Evolutionary conservation across 2,797 vertebrate species (phyloP), one percentile per base, ranked within the genome.

Genomic region (Synaphobranchus kaupii): DNA sequence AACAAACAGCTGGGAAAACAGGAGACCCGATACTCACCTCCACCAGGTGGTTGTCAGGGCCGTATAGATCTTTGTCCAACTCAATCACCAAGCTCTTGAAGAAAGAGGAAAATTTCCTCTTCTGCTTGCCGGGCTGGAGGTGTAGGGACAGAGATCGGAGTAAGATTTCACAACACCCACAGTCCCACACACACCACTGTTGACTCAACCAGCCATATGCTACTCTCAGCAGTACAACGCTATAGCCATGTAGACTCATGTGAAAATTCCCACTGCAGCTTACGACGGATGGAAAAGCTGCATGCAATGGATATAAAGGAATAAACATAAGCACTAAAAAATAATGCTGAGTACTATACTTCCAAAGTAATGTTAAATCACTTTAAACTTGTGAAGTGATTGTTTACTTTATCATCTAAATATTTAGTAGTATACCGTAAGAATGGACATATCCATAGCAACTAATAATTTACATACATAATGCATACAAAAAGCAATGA

Each of bases 11-110:
- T 31, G 83, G 28, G 0, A 20, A 54, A 50, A 20, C 31, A 86
- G 86, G 68, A 44, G 15, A 50, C 22, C 84, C 39, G 44, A 47
- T 63, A 58, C 95, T 95, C 89, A 99, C 98, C 97, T 99, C 98
- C 3, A 99, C 98, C 87, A 99, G 96, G 92, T 99, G 98, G 95
- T 99, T 99, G 96, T 99, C 99, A 0, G 99, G 99, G 63, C 99
- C 99, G 7, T 99, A 99, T n/a, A 99, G 96, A 89, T 99, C 99
- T 94, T 99, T 99, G 94, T 99, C 99, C 95, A 99, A 93, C 95
- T 99, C 99, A 83, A 99, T 99, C 91, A 99, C 99, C 95, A 99
- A 95, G 93, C 99, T 99, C 95, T 99, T 99, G 90, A 99, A 99
- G 93, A 99, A 99, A 0, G 98, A 99, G 0, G 98, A 99, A 93